These are phyloP conservation scores for Momotus momota DNA, from an alignment of 2,797 vertebrate genomes.

Conservation along the genomic window DNA sequence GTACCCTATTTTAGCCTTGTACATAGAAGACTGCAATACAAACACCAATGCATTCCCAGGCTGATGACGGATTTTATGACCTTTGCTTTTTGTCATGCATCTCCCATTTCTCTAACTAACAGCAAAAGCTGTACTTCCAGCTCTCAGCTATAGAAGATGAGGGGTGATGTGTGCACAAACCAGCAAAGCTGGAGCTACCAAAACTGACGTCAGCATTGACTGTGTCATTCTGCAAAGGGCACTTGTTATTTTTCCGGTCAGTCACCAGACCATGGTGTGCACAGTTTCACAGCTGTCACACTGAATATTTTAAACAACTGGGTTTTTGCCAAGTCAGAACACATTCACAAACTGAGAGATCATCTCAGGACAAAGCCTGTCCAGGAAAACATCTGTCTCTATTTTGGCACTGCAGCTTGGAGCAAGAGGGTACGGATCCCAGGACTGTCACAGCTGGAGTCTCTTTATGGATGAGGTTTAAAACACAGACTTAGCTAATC, in stretches of 20 bases:
- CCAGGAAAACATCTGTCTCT: slow-evolving; percentile 45
- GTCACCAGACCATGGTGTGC: background rate
- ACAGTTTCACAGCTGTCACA: background rate
- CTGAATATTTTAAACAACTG: background rate
- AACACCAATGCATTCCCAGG: background rate
- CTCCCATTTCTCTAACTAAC: background rate
- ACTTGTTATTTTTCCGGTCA: background rate
- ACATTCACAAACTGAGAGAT: background rate
- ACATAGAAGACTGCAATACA: background rate
- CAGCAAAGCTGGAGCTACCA: background rate
- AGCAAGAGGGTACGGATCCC: background rate
- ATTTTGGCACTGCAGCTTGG: background rate
- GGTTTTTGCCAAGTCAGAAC: slow-evolving; percentile 33
- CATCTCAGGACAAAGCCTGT: slow-evolving; percentile 34
- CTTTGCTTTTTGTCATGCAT: background rate
- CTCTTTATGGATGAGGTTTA: slow-evolving; percentile 28
- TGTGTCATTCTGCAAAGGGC: background rate
- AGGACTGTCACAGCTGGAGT: slow-evolving; percentile 6
- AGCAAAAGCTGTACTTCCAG: background rate
- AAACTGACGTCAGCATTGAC: background rate
- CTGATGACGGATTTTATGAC: background rate
- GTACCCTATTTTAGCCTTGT: background rate
- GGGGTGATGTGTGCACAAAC: background rate
- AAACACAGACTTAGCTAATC: slow-evolving; percentile 26
- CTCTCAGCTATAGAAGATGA: background rate